These are phyloP conservation scores for Rhegmatorhina hoffmannsi DNA, from an alignment of 2,113 vertebrate genomes.

Conservation along the genomic window DNA sequence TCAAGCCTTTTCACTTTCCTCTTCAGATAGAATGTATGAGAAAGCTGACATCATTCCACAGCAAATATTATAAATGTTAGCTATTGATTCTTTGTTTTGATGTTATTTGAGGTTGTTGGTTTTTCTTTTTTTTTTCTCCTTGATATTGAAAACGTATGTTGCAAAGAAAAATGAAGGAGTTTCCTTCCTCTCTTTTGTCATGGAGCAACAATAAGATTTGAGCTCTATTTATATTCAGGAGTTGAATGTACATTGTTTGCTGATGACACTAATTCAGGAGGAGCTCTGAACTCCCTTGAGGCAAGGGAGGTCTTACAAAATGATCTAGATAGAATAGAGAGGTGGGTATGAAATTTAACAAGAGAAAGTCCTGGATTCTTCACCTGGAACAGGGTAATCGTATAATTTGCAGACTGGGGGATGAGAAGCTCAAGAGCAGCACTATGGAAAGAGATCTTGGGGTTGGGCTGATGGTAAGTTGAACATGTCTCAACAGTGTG, in stretches of 20 bases:
- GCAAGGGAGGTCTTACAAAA: neutral
- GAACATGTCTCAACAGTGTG: neutral
- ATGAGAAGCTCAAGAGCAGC: neutral
- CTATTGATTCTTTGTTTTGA: neutral
- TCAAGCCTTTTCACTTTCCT: neutral
- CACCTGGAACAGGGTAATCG: neutral
- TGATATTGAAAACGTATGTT: neutral
- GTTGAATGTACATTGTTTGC: neutral
- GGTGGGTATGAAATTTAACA: neutral
- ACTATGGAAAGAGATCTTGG: fast-evolving
- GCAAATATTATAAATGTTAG: neutral
- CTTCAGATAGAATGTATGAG: neutral
- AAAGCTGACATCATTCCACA: neutral
- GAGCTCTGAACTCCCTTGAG: neutral
- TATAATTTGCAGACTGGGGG: fast-evolving
- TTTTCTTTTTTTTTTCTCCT: neutral
- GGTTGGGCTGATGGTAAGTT: neutral
- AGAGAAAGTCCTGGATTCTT: neutral
- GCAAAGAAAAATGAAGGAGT: neutral
- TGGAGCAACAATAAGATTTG: neutral
- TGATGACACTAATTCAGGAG: neutral
- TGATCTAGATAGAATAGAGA: neutral
- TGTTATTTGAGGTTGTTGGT: neutral
- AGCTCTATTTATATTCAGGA: neutral
- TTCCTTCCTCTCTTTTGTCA: neutral